Evolutionary conservation across 2,888 invertebrate species (phyloP), one percentile per base, ranked within the genome.

Genomic region (Athripsodes cinereus): DNA sequence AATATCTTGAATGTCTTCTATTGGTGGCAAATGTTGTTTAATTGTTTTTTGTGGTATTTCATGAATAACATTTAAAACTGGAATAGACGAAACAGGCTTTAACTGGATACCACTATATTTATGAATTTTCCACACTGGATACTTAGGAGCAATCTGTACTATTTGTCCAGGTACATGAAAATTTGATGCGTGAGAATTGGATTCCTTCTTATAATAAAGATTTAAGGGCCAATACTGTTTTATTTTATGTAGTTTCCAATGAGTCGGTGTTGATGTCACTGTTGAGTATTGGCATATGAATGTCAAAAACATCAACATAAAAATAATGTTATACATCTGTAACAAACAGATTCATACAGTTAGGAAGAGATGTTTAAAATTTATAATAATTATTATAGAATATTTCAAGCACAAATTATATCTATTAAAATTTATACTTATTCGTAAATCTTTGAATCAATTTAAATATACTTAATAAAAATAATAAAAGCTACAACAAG

Each of bases 41-140:
- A 18, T 13, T 20, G 47, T 18, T 18, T 47, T 19, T 19, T 47
- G 2, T 5, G 2, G 19, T 20, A 8, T 18, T n/a, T 20, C 21
- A 20, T 18, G 2, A 2, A 47, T 13, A n/a, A 60, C 50, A 11
- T 55, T 47, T 13, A 53, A 21, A 16, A 51, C 51, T 10, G 61
- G 61, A 53, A 61, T 31, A 1, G 57, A 34, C n/a, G 55, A 46
- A 11, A 64, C 56, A 2, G 62, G 64, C 40, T 61, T 62, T 10
- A 64, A 20, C 22, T 62, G 60, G 16, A 64, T 52, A 49, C 64
- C 64, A 46, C 59, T 62, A 21, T 64, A 64, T 47, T 62, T 64
- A 47, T 64, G 64, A 19, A 64, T 57, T 56, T 64, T 64, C 55
- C 57, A 64, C 16, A 62, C 55, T 10, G 62, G 64, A 50, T 58